These are phyloP conservation scores for Maconellicoccus hirsutus DNA, from an alignment of 1,140 invertebrate genomes.

Conservation along the genomic window DNA sequence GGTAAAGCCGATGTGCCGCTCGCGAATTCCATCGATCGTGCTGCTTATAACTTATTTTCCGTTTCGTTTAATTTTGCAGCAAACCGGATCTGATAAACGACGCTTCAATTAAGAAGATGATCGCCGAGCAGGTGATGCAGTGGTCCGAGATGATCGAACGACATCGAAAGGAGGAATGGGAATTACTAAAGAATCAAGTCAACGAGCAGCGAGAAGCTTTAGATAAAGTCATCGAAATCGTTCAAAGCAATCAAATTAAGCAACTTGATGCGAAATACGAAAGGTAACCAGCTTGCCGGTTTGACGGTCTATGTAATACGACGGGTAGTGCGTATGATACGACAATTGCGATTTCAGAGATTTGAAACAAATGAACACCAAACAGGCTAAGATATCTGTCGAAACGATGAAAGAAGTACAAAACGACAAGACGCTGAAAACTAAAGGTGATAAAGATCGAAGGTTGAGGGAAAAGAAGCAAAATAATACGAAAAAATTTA, in stretches of 20 bases:
- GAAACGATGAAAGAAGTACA: conserved; percentile 91
- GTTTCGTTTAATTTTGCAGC: too few relatives aligned
- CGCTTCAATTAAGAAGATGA: conserved; percentile 62
- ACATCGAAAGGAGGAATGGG: conserved; percentile 87
- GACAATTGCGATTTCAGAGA: conserved; percentile 49
- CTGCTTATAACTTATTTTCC: conserved; percentile 13
- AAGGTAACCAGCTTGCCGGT: conserved; percentile 41
- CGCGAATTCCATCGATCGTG: too few relatives aligned
- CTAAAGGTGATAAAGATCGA: conserved; percentile 92
- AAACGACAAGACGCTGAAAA: conserved; percentile 92
- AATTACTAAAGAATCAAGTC: conserved; percentile 66
- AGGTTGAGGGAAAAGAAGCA: conserved; percentile 90
- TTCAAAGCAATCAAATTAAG: conserved; percentile 79
- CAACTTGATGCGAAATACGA: conserved; percentile 82
- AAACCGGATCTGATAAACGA: conserved; percentile 70
- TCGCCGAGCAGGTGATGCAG: conserved; percentile 79
- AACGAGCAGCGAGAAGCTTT: conserved; percentile 74
- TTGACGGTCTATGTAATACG: conserved; percentile 19
- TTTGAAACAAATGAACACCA: conserved; percentile 89
- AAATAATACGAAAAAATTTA: conserved; percentile 97
- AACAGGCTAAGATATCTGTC: conserved; percentile 90
- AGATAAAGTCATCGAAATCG: conserved; percentile 69
- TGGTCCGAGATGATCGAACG: conserved; percentile 84
- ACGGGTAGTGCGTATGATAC: too few relatives aligned
- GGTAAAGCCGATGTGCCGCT: conserved; percentile 46